Conservation (phyloP, 2,888 invertebrate species). For the Himalopsyche tibetana region DNA sequence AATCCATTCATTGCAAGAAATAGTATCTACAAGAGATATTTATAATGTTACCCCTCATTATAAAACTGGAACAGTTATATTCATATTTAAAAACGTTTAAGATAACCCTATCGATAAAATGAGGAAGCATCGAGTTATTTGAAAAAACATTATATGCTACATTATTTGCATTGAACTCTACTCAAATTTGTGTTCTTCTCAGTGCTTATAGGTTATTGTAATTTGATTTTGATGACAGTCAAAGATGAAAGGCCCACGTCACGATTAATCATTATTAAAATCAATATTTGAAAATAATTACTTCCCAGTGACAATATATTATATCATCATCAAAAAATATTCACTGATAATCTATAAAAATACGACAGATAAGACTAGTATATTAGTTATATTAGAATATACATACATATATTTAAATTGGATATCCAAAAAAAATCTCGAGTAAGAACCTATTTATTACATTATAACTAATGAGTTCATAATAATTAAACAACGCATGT, state of each 20-base stretch:
- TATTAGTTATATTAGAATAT: no score
- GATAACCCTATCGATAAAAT: constrained; percentile 8
- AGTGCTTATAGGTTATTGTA: neutral
- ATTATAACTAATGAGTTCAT: no score
- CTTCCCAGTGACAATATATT: no score
- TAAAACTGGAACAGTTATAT: neutral
- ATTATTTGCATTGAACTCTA: neutral
- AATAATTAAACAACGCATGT: no score
- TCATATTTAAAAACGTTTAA: neutral
- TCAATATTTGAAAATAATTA: neutral
- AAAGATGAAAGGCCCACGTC: neutral
- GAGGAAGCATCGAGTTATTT: neutral
- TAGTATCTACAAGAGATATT: neutral
- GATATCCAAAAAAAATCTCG: no score
- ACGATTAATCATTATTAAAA: neutral
- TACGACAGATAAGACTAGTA: no score
- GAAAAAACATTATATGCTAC: neutral
- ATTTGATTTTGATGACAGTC: neutral
- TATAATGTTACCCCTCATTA: neutral
- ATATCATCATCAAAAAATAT: no score
- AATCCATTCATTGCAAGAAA: neutral
- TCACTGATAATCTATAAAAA: no score
- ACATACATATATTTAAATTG: no score
- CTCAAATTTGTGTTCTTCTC: neutral
- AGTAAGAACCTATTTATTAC: no score